These are phyloP conservation scores for Bufo bufo DNA, from an alignment of 2,113 vertebrate species.

Conservation along the genomic window DNA sequence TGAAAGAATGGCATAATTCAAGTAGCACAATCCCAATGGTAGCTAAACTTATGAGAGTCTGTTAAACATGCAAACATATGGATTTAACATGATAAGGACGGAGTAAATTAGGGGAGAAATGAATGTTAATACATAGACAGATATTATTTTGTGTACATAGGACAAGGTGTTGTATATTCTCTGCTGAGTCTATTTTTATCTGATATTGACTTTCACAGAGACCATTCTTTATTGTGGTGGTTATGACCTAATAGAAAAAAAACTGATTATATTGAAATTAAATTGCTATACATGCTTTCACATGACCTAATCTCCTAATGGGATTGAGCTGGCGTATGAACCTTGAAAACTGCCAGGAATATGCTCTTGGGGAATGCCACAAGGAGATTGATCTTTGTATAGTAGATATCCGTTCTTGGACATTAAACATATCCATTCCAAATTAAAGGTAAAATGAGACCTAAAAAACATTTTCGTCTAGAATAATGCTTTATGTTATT, in stretches of 20 bases:
- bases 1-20: constrained; percentile 13
- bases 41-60: constrained; percentile 6
- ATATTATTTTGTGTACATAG: neutral
- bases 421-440: neutral
- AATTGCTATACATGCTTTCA: neutral
- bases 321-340: neutral
- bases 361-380: neutral
- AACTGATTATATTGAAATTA: too few species aligned
- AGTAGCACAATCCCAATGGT: constrained; percentile 22
- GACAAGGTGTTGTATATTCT: neutral
- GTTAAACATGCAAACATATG: constrained; percentile 46
- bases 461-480: too few species aligned
- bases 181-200: neutral
- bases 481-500: too few species aligned
- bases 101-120: constrained; percentile 2
- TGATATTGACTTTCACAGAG: neutral
- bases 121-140: constrained; percentile 1
- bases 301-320: neutral
- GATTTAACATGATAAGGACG: constrained; percentile 26
- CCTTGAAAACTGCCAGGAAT: neutral
- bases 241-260: neutral
- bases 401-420: neutral
- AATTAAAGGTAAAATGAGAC: too few species aligned
- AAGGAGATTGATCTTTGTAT: neutral
- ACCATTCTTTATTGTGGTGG: neutral